Percentiles rank a stretch among this genome's conserved stretches.
Evolutionary conservation across 30 jellyfish, hydroid and myxozoan species (phyloP).

Genomic region (Nemopilema nomurai): DNA sequence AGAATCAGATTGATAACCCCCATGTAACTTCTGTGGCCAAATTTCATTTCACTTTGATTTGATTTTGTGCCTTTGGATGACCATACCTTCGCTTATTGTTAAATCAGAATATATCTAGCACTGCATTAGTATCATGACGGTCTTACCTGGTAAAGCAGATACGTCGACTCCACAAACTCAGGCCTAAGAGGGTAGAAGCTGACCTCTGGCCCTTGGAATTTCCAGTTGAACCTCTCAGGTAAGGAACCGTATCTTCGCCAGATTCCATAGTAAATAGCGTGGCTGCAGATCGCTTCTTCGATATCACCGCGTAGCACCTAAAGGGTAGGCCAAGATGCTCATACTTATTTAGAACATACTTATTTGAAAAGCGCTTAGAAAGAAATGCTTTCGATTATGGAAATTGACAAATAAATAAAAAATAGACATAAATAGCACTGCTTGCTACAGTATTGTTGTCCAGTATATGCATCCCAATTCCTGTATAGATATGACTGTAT

Average conservation of each 20-base stretch:
- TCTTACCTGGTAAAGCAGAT: constrained; percentile 87
- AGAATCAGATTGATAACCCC: no score
- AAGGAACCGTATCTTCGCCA: constrained; percentile 94
- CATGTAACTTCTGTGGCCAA: no score
- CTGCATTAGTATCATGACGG: background rate
- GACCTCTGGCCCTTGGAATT: constrained; percentile 86
- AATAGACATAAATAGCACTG: no score
- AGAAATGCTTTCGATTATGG: no score
- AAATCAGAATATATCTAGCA: background rate
- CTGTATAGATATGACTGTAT: no score
- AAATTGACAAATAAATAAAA: no score
- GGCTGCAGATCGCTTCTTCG: constrained; percentile 98
- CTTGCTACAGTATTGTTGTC: no score
- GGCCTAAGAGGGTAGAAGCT: constrained; percentile 93
- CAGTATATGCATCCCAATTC: no score
- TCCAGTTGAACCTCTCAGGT: constrained; percentile 98
- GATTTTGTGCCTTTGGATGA: no score
- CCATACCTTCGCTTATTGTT: background rate
- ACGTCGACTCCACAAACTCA: constrained; percentile 90
- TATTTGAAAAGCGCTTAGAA: no score
- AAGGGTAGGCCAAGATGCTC: background rate
- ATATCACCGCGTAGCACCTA: constrained; percentile 94
- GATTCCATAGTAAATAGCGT: constrained; percentile 86
- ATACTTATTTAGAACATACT: no score
- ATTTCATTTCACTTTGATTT: no score